Evolutionary conservation across 2,888 invertebrate species (phyloP).

Genomic region (Ophion obscuratus): DNA sequence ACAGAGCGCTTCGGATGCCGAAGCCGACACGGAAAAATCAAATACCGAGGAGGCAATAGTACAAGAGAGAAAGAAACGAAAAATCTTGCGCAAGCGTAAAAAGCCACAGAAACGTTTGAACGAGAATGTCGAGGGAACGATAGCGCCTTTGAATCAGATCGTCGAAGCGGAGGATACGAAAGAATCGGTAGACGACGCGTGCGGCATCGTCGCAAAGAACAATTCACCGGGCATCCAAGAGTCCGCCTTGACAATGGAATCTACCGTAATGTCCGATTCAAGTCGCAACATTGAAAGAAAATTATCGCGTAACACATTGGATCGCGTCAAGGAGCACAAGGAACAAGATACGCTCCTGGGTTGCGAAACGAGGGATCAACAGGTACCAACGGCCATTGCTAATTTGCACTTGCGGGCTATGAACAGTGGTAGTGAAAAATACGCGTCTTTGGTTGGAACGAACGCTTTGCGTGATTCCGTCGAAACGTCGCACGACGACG

Average conservation of each 20-base stretch:
- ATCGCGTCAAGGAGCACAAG: slow-evolving; percentile 78
- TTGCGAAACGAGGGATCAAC: slow-evolving; percentile 78
- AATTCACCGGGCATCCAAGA: slow-evolving; percentile 67
- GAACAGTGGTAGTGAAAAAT: slow-evolving; percentile 69
- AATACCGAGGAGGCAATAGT: slow-evolving; percentile 85
- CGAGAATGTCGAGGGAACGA: slow-evolving; percentile 55
- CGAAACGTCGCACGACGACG: slow-evolving; percentile 82
- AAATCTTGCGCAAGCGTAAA: slow-evolving; percentile 88
- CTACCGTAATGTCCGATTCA: slow-evolving; percentile 57
- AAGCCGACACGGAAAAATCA: slow-evolving; percentile 84
- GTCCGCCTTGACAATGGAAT: slow-evolving; percentile 61
- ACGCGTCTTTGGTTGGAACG: slow-evolving; percentile 62
- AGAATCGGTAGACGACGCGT: slow-evolving; percentile 63
- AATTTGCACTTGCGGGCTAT: slow-evolving; percentile 70
- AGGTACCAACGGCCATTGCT: slow-evolving; percentile 74
- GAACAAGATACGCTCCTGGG: slow-evolving; percentile 77
- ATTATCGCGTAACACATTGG: slow-evolving; percentile 74
- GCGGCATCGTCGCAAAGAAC: slow-evolving; percentile 72
- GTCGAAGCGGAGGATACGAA: slow-evolving; percentile 71
- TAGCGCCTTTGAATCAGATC: slow-evolving; percentile 68
- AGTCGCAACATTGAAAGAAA: slow-evolving; percentile 69
- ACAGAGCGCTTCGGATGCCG: slow-evolving; percentile 81
- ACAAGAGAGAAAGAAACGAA: slow-evolving; percentile 86
- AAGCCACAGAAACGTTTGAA: slow-evolving; percentile 84
- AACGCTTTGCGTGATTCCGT: slow-evolving; percentile 77